These are phyloP conservation scores for Drosophila busckii DNA, from an alignment of 1,140 invertebrate genomes.

Conservation along the genomic window DNA sequence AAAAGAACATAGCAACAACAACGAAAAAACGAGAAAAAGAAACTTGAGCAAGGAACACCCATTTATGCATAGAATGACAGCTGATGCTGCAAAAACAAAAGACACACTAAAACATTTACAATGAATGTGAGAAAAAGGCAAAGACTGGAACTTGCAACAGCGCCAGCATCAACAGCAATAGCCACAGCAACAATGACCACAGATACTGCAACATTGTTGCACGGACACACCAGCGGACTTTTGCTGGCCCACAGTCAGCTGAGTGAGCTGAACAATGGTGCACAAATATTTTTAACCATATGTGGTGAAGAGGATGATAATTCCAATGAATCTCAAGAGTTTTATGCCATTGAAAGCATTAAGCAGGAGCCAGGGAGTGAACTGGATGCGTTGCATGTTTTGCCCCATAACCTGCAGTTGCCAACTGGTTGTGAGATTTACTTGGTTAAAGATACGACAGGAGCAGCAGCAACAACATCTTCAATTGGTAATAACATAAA, in stretches of 20 bases:
- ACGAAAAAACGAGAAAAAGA: background rate
- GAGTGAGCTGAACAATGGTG: conserved; percentile 29
- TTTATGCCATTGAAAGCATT: conserved; percentile 58
- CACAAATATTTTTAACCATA: conserved; percentile 67
- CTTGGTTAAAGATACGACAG: conserved; percentile 59
- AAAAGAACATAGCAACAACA: conserved; percentile 10
- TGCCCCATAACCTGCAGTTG: conserved; percentile 63
- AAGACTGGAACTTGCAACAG: conserved; percentile 55
- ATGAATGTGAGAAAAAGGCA: conserved; percentile 62
- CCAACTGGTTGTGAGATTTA: conserved; percentile 76
- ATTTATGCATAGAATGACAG: conserved; percentile 16
- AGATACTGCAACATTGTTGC: background rate
- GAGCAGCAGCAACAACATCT: conserved; percentile 1
- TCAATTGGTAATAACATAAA: conserved; percentile 39
- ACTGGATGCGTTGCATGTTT: conserved; percentile 42
- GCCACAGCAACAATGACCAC: conserved; percentile 16
- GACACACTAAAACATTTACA: conserved; percentile 1
- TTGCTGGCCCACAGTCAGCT: conserved; percentile 42
- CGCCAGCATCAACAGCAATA: conserved; percentile 21
- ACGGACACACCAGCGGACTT: conserved; percentile 22
- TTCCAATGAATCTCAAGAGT: conserved; percentile 64
- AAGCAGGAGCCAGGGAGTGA: conserved; percentile 62
- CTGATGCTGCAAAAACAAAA: conserved; percentile 1
- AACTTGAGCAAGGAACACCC: background rate
- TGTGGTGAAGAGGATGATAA: conserved; percentile 64